Evolutionary conservation across 2,888 invertebrate genomes (phyloP), one percentile per base, ranked within the genome.

Genomic region (Aspidiotus rigidus): DNA sequence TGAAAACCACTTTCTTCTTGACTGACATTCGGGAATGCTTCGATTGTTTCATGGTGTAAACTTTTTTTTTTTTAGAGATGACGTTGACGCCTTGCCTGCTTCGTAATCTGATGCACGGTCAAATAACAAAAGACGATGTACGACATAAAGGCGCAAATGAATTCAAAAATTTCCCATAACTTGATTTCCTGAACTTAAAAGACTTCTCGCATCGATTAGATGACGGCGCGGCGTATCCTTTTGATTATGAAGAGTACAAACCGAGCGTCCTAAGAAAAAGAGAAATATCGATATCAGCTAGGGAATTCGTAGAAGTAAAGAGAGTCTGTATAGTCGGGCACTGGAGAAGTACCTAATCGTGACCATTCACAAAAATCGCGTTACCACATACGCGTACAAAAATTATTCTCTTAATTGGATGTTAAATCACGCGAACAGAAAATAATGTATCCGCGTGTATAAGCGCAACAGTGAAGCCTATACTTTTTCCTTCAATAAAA

Each of bases 331-430:
- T 28, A 28, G 28, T 28, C 28, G 28, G 28, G 28, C 28, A 28
- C 49, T n/a, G n/a, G n/a, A 49, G 49, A 13, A 49, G 10, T n/a
- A 44, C 49, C 11, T 11, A n/a, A 13, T 49, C 49, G 49, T 13
- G n/a, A 49, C 10, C 49, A 49, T 11, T n/a, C n/a, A n/a, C n/a
- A 49, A 11, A n/a, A 49, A 13, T 49, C n/a, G n/a, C n/a, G 49
- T 13, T 13, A 49, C n/a, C 49, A n/a, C 49, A n/a, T 49, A n/a
- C n/a, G 49, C 49, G n/a, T 49, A 49, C n/a, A n/a, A 49, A 49
- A 49, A 49, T 49, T 49, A n/a, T n/a, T n/a, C n/a, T 49, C n/a
- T 49, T 49, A 49, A 49, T 49, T 49, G 49, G 49, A 49, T n/a
- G n/a, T 49, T 49, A 49, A 49, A 49, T 49, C 49, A 49, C 49